Evolutionary conservation across 2,888 invertebrate species (phyloP).

Genomic region (Cephus sareptanus): DNA sequence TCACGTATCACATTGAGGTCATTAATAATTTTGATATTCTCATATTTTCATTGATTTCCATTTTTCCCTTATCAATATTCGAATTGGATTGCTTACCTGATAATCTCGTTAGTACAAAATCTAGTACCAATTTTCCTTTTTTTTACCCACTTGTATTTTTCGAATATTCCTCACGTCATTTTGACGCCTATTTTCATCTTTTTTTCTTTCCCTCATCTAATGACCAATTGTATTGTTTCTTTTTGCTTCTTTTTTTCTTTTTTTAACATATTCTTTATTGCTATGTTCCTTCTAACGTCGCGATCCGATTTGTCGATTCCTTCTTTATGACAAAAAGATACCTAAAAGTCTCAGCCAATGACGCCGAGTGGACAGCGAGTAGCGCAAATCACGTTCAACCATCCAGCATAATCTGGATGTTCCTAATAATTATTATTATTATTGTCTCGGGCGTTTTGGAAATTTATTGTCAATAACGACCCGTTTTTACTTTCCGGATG

Average conservation of each 20-base stretch:
- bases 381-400: neutral
- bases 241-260: conserved; percentile 8
- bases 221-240: neutral
- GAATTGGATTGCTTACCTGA: neutral
- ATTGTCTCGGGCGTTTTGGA: neutral
- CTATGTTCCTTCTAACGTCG: conserved; percentile 17
- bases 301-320: conserved; percentile 1
- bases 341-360: conserved; percentile 57
- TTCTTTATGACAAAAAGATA: neutral
- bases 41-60: neutral
- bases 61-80: neutral
- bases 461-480: neutral
- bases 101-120: neutral
- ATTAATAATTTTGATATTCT: neutral
- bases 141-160: too few species aligned
- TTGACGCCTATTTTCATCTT: neutral
- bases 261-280: conserved; percentile 30
- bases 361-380: conserved; percentile 28
- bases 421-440: neutral
- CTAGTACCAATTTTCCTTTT: too few species aligned
- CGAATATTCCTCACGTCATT: neutral
- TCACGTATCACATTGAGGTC: neutral
- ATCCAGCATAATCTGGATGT: neutral
- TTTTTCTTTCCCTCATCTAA: neutral
- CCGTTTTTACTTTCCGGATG: neutral